Base-by-base conservation (phyloP, 2,113 vertebrate species). In the Pteronura brasiliensis region DNA sequence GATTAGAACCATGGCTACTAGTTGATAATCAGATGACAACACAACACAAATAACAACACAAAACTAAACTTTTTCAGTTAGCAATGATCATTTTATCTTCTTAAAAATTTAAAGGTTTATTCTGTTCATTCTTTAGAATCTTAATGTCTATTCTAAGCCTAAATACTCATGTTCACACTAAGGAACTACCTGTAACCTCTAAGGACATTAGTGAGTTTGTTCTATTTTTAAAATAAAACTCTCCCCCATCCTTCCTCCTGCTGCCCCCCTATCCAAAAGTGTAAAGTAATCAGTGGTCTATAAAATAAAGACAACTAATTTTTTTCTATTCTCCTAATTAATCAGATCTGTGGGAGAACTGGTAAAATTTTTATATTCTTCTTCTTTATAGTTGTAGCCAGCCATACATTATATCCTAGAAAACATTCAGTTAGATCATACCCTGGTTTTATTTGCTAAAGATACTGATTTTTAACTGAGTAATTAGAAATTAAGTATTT, bases 401-500 rank as follows among this genome's bases (percentile, higher is more conserved):
- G 14, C 21, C 14, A 1, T 76, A 65, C 63, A 63, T 91, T 88
- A 63, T 90, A 71, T 81, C 17, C 36, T 42, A 92, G 52, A 92
- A 96, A 94, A 74, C 52, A 87, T 61, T 3, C 6, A 79, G 36
- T 94, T 95, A 88, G 77, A 13, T 63, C n/a, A 81, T 84, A 25
- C 9, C n/a, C 10, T 82, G 31, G 36, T 86, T 95, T 96, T 81
- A 94, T 63, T 86, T 93, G 25, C 17, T 76, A 81, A 77, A 69
- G 34, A 76, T 77, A 86, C 2, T 92, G 39, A 77, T 74, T 85
- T 97, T 92, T 95, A 90, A 85, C 57, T 84, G 47, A 88, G 2
- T 52, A 69, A 85, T 91, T 94, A 85, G 31, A 61, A 61, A 82
- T 91, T 84, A 97, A 90, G 29, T 85, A 79, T 88, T 96, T 90